These are phyloP conservation scores for Heliconius melpomene DNA, from an alignment of 1,140 invertebrate species.

Conservation along the genomic window DNA sequence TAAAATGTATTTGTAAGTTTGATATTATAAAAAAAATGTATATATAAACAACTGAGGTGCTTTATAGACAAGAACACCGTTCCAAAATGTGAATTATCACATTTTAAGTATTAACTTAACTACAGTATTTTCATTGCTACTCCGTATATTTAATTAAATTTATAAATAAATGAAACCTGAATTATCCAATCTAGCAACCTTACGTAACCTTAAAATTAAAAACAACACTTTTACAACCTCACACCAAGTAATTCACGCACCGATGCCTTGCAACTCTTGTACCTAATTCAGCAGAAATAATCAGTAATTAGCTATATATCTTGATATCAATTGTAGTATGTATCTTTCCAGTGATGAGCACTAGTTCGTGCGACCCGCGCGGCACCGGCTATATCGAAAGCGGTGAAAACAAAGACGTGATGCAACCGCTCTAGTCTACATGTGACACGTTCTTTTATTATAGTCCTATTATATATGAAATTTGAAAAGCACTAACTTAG, in stretches of 20 bases:
- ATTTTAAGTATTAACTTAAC: no score
- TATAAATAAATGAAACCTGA: no score
- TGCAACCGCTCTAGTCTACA: constrained; percentile 50
- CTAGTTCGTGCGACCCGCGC: constrained; percentile 35
- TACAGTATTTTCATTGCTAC: no score
- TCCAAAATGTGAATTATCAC: no score
- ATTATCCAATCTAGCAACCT: not conserved
- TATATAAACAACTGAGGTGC: no score
- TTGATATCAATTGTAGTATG: constrained; percentile 27
- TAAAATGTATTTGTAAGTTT: no score
- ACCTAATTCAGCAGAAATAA: constrained; percentile 28
- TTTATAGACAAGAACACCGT: no score
- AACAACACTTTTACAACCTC: not conserved
- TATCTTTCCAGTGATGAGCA: constrained; percentile 36
- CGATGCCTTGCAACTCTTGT: constrained; percentile 2
- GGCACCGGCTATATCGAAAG: constrained; percentile 54
- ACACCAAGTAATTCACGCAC: not conserved
- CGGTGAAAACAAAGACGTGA: constrained; percentile 57
- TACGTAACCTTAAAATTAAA: no score
- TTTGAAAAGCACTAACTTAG: not conserved
- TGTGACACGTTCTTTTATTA: constrained; percentile 24
- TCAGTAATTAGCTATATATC: constrained; percentile 35
- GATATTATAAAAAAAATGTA: no score
- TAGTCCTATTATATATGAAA: not conserved
- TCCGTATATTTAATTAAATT: no score